Evolutionary conservation across 2,888 invertebrate genomes (phyloP), one percentile per base, ranked within the genome.

Genomic region (Matsumyia berberina): DNA sequence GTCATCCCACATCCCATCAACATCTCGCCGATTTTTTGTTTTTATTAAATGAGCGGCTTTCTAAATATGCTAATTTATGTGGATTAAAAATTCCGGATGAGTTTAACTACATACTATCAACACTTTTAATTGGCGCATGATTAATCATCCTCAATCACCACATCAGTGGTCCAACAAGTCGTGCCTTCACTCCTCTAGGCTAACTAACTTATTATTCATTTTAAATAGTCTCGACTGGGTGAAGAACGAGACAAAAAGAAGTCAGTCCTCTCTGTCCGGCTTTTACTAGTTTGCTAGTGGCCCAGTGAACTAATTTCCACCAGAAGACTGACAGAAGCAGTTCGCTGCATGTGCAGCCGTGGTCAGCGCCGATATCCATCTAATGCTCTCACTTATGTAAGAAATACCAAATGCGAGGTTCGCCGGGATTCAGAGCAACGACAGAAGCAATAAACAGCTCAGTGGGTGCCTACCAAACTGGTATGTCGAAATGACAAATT

Each of bases 401-500:
- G 77, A 66, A 55, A 77, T 49, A 49, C 62, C 70, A 51, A 70
- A 64, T 66, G 57, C 51, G 44, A 42, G 24, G 37, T 72, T 39
- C 60, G 31, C 8, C 60, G 58, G 60, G 64, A 69, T 44, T 46
- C 42, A 51, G 37, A 19, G 58, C 66, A 78, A 42, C 44, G 72
- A 66, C 82, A 67, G 31, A 51, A 55, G 60, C 60, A 78, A 78
- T 73, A 67, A 66, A 49, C 67, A 62, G 72, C 33, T 55, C 72
- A 73, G 60, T 83, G 72, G 82, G 78, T 83, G 78, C 78, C 62
- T 67, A 78, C 55, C 35, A 17, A 67, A 33, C 72, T 67, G 66
- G 72, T 58, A 82, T 78, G 72, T 83, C 66, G 82, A 78, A 78
- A 83, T 73, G 78, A 83, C 72, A 78, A 78, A 67, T 82, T 83